Conservation (phyloP, 2,113 vertebrate species). For the Edolisoma coerulescens region DNA sequence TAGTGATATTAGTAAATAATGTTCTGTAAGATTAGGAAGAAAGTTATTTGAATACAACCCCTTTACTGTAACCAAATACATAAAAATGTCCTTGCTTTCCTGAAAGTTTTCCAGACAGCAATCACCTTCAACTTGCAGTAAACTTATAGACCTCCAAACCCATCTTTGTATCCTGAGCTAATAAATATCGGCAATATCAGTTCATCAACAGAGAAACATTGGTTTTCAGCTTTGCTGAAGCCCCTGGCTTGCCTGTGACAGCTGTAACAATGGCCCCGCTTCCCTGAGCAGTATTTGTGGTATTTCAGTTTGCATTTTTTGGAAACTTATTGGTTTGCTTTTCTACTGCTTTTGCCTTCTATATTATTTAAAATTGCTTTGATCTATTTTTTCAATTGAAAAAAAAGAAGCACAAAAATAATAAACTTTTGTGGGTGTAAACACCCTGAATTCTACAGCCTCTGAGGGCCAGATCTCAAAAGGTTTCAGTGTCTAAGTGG, state of each 20-base stretch:
- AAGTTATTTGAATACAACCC: not conserved
- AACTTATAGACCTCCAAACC: not conserved
- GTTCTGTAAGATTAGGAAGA: not conserved
- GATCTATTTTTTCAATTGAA: not conserved
- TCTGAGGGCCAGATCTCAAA: not conserved
- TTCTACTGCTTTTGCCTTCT: not conserved
- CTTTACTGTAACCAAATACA: not conserved
- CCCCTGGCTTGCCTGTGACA: not conserved
- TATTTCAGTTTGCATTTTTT: not conserved
- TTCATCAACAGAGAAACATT: not conserved
- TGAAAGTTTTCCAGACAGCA: not conserved
- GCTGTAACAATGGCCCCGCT: not conserved
- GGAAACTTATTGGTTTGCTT: not conserved
- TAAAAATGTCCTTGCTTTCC: not conserved
- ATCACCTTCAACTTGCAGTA: not conserved
- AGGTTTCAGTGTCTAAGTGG: not conserved
- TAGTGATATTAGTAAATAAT: not conserved
- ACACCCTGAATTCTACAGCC: not conserved
- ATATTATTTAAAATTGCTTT: not conserved
- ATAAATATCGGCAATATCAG: not conserved
- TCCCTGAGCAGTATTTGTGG: not conserved
- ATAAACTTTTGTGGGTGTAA: not conserved
- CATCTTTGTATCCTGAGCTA: not conserved
- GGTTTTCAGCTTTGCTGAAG: not conserved
- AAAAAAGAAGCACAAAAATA: not conserved